Evolutionary conservation across 2,113 vertebrate species (phyloP).

Genomic region (Datnioides undecimradiatus): DNA sequence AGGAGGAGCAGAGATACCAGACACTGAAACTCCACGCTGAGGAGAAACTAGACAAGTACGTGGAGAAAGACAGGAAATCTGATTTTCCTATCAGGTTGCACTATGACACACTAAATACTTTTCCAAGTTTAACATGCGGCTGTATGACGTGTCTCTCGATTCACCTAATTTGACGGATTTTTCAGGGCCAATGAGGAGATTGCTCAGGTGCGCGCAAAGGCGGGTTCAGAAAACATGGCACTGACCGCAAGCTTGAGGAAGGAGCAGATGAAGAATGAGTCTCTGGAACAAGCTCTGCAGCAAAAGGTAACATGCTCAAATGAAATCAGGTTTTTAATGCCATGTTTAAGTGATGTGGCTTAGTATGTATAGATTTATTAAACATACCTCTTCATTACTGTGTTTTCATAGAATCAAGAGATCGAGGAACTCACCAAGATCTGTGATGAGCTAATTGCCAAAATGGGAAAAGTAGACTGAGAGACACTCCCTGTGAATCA

Average conservation of each 20-base stretch:
- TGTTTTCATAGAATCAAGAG: conserved; percentile 91
- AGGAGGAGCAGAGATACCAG: conserved; percentile 97
- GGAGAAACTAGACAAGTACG: conserved; percentile 96
- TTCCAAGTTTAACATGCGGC: neutral
- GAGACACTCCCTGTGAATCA: conserved; percentile 44
- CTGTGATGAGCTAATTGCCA: conserved; percentile 97
- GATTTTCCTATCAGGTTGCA: neutral
- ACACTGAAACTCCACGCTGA: conserved; percentile 96
- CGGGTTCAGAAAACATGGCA: conserved; percentile 90
- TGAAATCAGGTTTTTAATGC: neutral
- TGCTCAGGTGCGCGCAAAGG: conserved; percentile 92
- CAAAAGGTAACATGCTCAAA: conserved; percentile 98
- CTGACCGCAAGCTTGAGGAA: conserved; percentile 92
- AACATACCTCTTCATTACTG: neutral
- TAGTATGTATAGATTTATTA: neutral
- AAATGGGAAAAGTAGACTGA: conserved; percentile 92
- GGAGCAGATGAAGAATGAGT: conserved; percentile 98
- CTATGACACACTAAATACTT: neutral
- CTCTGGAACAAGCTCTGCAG: conserved; percentile 92
- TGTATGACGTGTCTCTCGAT: neutral
- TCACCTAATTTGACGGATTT: neutral
- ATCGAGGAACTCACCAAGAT: conserved; percentile 99
- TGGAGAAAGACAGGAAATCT: conserved; percentile 60
- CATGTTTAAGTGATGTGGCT: neutral
- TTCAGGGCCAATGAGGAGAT: conserved; percentile 97